Evolutionary conservation across 2,888 invertebrate species (phyloP).

Genomic region (Athripsodes cinereus): DNA sequence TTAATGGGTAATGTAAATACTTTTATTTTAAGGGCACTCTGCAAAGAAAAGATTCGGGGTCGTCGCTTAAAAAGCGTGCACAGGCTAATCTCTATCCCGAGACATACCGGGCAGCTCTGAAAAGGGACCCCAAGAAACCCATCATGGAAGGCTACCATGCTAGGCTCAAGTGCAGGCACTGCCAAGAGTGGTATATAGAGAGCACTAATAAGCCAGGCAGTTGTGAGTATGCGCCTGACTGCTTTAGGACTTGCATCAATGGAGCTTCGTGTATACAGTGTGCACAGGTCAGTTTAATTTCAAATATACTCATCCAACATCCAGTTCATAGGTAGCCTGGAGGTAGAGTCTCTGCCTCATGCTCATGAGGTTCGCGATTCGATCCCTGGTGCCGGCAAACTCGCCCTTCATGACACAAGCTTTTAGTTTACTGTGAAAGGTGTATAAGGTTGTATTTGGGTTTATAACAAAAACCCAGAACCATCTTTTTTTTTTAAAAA

Average conservation of each 20-base stretch:
- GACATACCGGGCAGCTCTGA: constrained; percentile 43
- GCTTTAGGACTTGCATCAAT: constrained; percentile 72
- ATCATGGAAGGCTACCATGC: constrained; percentile 34
- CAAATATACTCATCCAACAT: background rate
- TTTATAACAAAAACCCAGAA: too few relatives aligned
- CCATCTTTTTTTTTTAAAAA: background rate
- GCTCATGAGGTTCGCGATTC: too few relatives aligned
- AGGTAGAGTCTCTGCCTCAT: too few relatives aligned
- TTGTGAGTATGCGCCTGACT: constrained; percentile 83
- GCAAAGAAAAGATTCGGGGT: constrained; percentile 32
- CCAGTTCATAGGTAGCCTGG: too few relatives aligned
- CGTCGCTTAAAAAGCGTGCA: constrained; percentile 61
- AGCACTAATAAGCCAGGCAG: constrained; percentile 82
- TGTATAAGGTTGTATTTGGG: too few relatives aligned
- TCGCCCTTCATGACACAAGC: too few relatives aligned
- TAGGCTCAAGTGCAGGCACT: constrained; percentile 57
- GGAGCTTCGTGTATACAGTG: constrained; percentile 78
- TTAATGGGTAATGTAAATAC: background rate
- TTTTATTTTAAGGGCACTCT: constrained; percentile 12
- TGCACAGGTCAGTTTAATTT: constrained; percentile 51
- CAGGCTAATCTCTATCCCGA: constrained; percentile 27
- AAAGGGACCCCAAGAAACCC: constrained; percentile 33
- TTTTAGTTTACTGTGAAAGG: too few relatives aligned
- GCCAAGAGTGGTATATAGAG: constrained; percentile 74
- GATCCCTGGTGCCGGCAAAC: too few relatives aligned